These are phyloP conservation scores for Bergia puertoricense DNA, from an alignment of 92 coral and sea anemone species.

Conservation along the genomic window DNA sequence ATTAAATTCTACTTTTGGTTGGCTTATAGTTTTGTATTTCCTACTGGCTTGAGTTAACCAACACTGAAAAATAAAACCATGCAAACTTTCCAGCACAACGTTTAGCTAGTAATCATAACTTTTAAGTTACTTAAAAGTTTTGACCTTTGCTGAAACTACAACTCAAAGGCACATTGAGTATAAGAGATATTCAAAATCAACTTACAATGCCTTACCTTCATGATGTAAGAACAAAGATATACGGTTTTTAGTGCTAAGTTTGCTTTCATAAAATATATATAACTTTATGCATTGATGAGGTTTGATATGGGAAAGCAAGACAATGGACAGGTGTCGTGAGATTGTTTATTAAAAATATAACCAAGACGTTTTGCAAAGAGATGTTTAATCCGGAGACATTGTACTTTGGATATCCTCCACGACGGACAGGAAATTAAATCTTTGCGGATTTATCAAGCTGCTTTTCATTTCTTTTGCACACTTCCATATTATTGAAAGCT, in stretches of 20 bases:
- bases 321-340: background rate
- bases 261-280: too few species aligned
- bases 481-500: background rate
- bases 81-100: too few species aligned
- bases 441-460: too few species aligned
- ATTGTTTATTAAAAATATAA: too few species aligned
- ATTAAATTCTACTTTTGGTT: background rate
- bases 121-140: too few species aligned
- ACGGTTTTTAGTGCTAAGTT: background rate
- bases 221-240: background rate
- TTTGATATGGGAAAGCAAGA: background rate
- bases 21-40: background rate
- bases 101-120: background rate
- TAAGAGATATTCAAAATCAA: background rate
- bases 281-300: background rate
- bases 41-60: too few species aligned
- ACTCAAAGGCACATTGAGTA: too few species aligned
- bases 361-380: background rate
- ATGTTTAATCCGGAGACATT: background rate
- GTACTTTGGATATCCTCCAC: background rate
- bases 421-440: background rate
- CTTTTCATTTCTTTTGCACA: background rate
- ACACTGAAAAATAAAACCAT: background rate
- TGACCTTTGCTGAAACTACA: background rate
- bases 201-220: background rate